Evolutionary conservation across 2,113 vertebrate genomes (phyloP).

Genomic region (Rissa tridactyla): DNA sequence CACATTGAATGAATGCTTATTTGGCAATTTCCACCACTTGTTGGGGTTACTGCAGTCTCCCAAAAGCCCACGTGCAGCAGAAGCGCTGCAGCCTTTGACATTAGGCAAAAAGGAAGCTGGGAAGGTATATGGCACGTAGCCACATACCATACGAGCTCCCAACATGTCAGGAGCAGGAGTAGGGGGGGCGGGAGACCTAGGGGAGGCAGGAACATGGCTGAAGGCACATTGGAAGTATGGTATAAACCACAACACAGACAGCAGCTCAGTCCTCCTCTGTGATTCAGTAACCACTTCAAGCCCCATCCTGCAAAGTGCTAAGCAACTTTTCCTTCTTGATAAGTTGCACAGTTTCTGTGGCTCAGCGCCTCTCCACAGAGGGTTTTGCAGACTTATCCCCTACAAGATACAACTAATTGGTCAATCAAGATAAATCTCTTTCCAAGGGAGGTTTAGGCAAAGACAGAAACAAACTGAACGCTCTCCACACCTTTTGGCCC

Average conservation of each 20-base stretch:
- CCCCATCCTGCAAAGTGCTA: background rate
- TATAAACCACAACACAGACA: constrained; percentile 11
- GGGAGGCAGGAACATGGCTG: background rate
- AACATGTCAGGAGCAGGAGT: background rate
- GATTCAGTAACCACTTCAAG: constrained; percentile 37
- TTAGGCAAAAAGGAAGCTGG: background rate
- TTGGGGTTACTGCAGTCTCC: background rate
- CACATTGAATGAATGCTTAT: background rate
- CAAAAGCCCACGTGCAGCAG: background rate
- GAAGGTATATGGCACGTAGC: background rate
- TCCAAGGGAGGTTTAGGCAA: background rate
- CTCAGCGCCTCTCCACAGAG: background rate
- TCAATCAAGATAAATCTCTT: constrained; percentile 11
- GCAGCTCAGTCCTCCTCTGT: background rate
- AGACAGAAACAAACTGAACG: background rate
- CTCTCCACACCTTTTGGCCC: background rate
- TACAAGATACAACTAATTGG: background rate
- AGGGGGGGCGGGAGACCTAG: background rate
- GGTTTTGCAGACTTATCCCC: background rate
- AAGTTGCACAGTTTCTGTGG: background rate
- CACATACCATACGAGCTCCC: background rate
- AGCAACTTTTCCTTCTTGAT: background rate
- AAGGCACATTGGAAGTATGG: background rate
- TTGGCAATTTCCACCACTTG: background rate
- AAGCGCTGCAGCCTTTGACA: background rate